These are phyloP conservation scores for Pantherophis guttatus DNA, from an alignment of 2,113 vertebrate genomes.

Conservation along the genomic window DNA sequence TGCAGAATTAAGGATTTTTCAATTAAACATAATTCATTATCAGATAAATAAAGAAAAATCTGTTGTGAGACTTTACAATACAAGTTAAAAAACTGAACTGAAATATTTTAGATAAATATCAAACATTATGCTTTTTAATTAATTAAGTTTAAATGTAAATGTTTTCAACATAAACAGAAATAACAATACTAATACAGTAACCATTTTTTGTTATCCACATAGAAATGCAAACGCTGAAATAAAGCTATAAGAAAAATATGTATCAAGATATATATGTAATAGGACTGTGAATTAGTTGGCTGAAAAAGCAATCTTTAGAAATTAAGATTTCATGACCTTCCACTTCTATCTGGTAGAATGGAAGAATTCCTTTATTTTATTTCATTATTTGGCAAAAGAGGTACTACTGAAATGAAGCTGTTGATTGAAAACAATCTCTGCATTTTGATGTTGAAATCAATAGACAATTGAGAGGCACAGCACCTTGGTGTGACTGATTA, in stretches of 20 bases:
- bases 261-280: not conserved
- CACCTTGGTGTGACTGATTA: not conserved
- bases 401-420: not conserved
- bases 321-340: not conserved
- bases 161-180: not conserved
- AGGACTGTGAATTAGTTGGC: not conserved
- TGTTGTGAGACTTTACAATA: not conserved
- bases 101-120: not conserved
- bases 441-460: not conserved
- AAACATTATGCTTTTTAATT: not conserved
- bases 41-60: not conserved
- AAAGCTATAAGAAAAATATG: not conserved
- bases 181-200: not conserved
- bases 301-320: not conserved
- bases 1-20: not conserved
- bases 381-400: not conserved
- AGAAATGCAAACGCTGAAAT: not conserved
- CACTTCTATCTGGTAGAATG: not conserved
- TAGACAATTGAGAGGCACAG: not conserved
- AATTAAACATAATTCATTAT: not conserved
- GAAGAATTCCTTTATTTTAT: not conserved
- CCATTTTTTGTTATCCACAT: not conserved
- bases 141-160: not conserved
- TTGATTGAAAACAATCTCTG: not conserved
- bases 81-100: not conserved